These are phyloP conservation scores for Orcinus orca DNA, from an alignment of 2,113 vertebrate species.

Conservation along the genomic window DNA sequence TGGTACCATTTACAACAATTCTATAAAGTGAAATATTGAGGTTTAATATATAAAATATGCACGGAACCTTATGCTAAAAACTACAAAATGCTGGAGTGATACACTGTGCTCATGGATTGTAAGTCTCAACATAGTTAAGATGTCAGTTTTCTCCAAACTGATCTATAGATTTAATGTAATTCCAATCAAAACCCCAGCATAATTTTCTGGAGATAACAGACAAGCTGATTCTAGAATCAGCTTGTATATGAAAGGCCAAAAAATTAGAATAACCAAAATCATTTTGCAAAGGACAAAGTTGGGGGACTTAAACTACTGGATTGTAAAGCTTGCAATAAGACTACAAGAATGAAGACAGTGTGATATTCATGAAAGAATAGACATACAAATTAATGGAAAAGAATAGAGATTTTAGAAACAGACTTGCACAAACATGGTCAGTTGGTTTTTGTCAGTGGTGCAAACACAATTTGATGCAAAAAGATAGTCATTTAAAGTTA, in stretches of 20 bases:
- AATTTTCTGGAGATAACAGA: no score
- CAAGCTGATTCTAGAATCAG: no score
- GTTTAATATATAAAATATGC: not conserved
- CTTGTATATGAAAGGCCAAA: no score
- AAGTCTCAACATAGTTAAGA: no score
- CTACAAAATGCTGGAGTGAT: not conserved
- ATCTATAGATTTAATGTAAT: no score
- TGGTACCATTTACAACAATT: not conserved
- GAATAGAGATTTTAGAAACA: not conserved
- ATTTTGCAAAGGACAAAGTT: not conserved
- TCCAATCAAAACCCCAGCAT: no score
- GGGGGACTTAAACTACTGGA: no score
- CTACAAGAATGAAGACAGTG: not conserved
- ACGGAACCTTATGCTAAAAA: not conserved
- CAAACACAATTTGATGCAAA: not conserved
- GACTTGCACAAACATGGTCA: not conserved
- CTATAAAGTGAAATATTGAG: not conserved
- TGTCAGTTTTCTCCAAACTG: no score
- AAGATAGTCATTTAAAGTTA: not conserved
- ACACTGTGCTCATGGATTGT: not conserved
- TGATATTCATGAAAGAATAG: not conserved
- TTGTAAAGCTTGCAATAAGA: not conserved
- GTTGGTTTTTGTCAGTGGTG: not conserved
- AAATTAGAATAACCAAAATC: no score
- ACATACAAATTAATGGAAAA: not conserved